phyloP scores from a whole-genome alignment of 2,113 vertebrate species.

The Misgurnus mizolepis region DNA sequence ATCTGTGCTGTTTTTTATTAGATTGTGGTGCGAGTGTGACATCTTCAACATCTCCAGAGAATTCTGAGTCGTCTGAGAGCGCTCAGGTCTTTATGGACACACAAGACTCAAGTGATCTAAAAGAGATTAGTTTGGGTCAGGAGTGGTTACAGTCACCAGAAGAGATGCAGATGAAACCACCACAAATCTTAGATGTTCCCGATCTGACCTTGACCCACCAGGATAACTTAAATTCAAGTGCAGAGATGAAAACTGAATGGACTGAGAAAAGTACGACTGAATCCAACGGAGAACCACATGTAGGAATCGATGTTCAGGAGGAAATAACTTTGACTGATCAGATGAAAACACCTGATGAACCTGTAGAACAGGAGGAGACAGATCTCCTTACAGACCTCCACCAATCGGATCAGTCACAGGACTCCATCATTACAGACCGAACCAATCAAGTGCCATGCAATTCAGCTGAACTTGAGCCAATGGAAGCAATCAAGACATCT shows the following conservation, averaged over 20 bases:
- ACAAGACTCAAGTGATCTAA: neutral
- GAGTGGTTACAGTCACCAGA: neutral
- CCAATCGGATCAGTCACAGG: neutral
- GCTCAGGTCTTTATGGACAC: neutral
- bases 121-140: neutral
- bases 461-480: conserved; percentile 45
- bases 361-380: conserved; percentile 5
- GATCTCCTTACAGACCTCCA: neutral
- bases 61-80: neutral
- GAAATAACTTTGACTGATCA: neutral
- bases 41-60: neutral
- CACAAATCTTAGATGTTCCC: neutral
- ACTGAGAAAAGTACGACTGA: neutral
- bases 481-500: neutral
- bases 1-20: conserved; percentile 1
- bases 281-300: neutral
- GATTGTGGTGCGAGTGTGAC: neutral
- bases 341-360: neutral
- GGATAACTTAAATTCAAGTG: neutral
- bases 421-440: neutral
- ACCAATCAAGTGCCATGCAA: neutral
- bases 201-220: neutral
- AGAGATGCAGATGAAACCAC: neutral
- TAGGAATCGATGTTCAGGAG: conserved; percentile 1
- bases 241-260: neutral